Percentiles rank a stretch among this genome's conserved stretches.
These are phyloP conservation scores for Fulmarus glacialis DNA, from an alignment of 2,113 vertebrate species.

Conservation along the genomic window DNA sequence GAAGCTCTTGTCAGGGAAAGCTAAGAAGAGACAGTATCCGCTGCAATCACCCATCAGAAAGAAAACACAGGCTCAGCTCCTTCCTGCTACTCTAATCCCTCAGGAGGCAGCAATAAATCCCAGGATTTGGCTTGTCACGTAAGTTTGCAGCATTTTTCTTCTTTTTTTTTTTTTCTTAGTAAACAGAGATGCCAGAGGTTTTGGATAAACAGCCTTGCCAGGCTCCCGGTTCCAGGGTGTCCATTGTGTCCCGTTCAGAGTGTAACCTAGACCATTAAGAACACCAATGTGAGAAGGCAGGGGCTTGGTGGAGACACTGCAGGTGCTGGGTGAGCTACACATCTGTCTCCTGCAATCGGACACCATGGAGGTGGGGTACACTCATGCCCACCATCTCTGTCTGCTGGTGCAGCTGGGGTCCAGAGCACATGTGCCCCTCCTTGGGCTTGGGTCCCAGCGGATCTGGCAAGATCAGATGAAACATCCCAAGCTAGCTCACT, in stretches of 20 bases:
- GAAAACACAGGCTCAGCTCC: background rate
- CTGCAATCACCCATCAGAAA: background rate
- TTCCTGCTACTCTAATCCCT: slow-evolving; percentile 1
- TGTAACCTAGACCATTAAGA: background rate
- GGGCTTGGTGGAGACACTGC: background rate
- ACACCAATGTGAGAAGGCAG: background rate
- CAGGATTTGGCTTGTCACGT: slow-evolving; percentile 9
- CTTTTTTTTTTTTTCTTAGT: background rate
- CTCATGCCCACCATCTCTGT: background rate
- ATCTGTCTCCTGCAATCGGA: background rate
- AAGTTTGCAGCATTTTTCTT: background rate
- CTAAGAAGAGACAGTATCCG: background rate
- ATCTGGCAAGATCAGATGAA: background rate
- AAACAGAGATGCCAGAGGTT: background rate
- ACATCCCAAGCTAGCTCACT: background rate
- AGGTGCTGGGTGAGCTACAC: background rate
- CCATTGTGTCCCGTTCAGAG: background rate
- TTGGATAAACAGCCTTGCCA: background rate
- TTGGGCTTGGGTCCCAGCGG: background rate
- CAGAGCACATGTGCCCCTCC: background rate
- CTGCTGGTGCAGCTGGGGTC: background rate
- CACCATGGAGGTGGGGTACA: rapidly evolving
- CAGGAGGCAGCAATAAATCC: slow-evolving; percentile 14
- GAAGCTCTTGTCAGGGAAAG: background rate
- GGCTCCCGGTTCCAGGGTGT: background rate